Evolutionary conservation across 2,113 vertebrate genomes (phyloP), one percentile per base, ranked within the genome.

Genomic region (Osmerus mordax): DNA sequence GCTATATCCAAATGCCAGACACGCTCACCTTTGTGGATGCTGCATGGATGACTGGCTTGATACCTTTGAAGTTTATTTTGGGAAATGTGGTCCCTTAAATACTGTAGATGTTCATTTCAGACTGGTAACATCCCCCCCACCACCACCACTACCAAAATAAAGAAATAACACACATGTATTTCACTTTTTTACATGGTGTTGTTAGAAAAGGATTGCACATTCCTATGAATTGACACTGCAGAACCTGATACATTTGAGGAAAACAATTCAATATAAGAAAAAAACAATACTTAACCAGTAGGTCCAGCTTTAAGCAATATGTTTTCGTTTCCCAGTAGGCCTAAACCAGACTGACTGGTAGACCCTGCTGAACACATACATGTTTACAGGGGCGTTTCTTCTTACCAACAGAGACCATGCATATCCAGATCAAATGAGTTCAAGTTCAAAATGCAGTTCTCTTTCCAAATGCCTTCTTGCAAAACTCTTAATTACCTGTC

Each of bases 401-500:
- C 68, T 63, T 77, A 28, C 75, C 70, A 71, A 70, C 63, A 60
- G 32, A 63, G 51, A 77, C 61, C 80, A 82, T 69, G 76, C 71
- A 2, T 68, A 60, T 63, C 68, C 70, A 70, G 58, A 32, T 23
- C 15, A 28, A 77, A 69, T n/a, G 70, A 53, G 64, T 58, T 78
- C 65, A 79, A 77, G 67, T 75, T 84, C 66, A 78, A 85, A 85
- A 84, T 83, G 78, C 74, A 79, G 66, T 78, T 53, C 78, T 75
- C 77, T 53, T 79, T 76, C 60, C 59, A 82, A 83, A 87, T 80
- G 79, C 84, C 86, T 70, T 87, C 77, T 86, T 73, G 75, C 78
- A 68, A 78, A 21, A 69, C 8, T 79, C 28, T 72, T 68, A 81
- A 69, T 21, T 60, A 60, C 28, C 19, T 4, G 53, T 61, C 60